Evolutionary conservation across 2,888 invertebrate species (phyloP).

Genomic region (Drosophila hamatofila): DNA sequence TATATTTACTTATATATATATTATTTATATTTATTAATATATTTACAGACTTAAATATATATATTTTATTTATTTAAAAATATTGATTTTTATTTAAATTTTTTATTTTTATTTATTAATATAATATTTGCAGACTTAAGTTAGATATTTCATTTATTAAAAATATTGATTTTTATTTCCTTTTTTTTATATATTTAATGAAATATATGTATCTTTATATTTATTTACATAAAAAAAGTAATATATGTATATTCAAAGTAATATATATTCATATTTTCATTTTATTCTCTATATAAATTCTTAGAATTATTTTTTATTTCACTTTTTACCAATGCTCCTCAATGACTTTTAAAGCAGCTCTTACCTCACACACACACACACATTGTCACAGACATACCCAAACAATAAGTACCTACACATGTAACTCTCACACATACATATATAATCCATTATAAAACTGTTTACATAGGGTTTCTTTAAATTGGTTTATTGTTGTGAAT

Average conservation of each 20-base stretch:
- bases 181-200: too few species aligned
- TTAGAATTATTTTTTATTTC: background rate
- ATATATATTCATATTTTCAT: background rate
- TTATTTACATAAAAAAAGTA: background rate
- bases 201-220: too few species aligned
- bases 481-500: constrained; percentile 75
- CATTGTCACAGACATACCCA: background rate
- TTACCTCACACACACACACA: constrained; percentile 8
- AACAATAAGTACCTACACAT: constrained; percentile 9
- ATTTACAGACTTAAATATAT: too few species aligned
- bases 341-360: constrained; percentile 4
- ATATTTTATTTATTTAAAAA: too few species aligned
- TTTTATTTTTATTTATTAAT: too few species aligned
- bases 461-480: constrained; percentile 78
- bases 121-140: too few species aligned
- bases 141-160: too few species aligned
- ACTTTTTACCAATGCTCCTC: constrained; percentile 8
- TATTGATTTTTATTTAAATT: too few species aligned
- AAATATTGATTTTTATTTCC: too few species aligned
- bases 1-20: too few species aligned
- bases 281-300: background rate
- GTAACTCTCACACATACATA: constrained; percentile 33
- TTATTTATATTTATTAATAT: too few species aligned
- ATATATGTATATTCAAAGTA: background rate
- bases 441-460: constrained; percentile 74